These are phyloP conservation scores for Eristalinus aeneus DNA, from an alignment of 2,888 invertebrate species.

Conservation along the genomic window DNA sequence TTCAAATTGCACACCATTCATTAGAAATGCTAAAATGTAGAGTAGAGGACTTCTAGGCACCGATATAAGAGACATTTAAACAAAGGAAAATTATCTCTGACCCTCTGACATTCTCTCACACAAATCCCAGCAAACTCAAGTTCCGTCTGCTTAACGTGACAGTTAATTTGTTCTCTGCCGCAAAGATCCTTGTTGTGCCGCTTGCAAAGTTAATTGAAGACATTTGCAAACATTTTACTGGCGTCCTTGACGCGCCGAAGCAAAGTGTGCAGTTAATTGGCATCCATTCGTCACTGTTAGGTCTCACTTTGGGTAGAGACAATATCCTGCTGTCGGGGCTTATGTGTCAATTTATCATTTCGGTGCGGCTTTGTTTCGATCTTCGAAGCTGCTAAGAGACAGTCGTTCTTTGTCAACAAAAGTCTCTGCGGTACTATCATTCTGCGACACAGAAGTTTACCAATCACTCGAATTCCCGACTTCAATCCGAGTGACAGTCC, in stretches of 20 bases:
- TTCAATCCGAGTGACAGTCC: neutral
- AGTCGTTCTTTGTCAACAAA: neutral
- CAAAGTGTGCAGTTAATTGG: neutral
- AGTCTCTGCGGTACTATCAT: neutral
- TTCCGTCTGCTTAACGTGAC: neutral
- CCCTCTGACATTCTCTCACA: neutral
- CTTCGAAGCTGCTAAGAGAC: neutral
- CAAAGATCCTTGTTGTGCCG: neutral
- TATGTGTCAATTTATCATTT: slow-evolving; percentile 10
- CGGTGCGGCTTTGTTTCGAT: neutral
- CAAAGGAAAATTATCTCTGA: neutral
- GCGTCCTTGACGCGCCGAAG: neutral
- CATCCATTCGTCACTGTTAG: neutral
- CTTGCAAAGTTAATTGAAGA: neutral
- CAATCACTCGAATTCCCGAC: neutral
- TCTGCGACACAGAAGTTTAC: neutral
- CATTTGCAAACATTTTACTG: neutral
- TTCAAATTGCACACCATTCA: too few relatives aligned
- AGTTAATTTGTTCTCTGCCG: neutral
- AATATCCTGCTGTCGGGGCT: neutral
- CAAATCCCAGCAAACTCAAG: neutral
- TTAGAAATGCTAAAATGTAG: too few relatives aligned
- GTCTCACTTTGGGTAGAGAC: neutral
- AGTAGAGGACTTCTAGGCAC: too few relatives aligned
- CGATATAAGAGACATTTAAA: neutral